Percentiles rank a stretch among this genome's conserved stretches.
phyloP scores from a whole-genome alignment of 2,888 invertebrate species.

The Amiota communis region DNA sequence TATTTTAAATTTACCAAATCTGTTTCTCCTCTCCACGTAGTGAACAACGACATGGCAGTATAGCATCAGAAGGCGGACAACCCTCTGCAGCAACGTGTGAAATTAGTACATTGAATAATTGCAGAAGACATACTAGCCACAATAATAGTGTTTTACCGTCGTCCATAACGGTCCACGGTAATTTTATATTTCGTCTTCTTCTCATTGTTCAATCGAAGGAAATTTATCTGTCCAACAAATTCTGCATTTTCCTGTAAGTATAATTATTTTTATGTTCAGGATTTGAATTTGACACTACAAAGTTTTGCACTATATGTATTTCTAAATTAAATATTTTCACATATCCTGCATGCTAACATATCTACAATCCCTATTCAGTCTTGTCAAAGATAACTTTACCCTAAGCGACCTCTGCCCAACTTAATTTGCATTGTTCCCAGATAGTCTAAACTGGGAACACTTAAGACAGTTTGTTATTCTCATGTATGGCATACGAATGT shows the following conservation, averaged over 20 bases:
- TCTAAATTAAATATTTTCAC: no score
- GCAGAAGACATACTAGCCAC: conserved; percentile 36
- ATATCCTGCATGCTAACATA: no score
- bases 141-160: not conserved
- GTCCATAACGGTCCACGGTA: conserved; percentile 31
- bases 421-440: no score
- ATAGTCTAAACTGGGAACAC: no score
- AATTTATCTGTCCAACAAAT: not conserved
- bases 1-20: conserved; percentile 80
- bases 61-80: conserved; percentile 85
- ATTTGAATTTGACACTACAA: no score
- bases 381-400: no score
- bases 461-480: no score
- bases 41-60: conserved; percentile 88
- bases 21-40: conserved; percentile 85
- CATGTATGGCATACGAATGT: no score
- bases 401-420: no score
- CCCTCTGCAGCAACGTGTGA: conserved; percentile 50
- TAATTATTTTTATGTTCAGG: no score
- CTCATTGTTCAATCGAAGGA: conserved; percentile 28
- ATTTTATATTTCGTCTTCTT: conserved; percentile 34
- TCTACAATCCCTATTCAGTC: no score
- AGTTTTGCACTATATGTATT: no score
- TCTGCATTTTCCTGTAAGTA: conserved; percentile 17
- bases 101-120: conserved; percentile 40